Evolutionary conservation across 2,113 vertebrate species (phyloP).

Genomic region (Papio anubis): DNA sequence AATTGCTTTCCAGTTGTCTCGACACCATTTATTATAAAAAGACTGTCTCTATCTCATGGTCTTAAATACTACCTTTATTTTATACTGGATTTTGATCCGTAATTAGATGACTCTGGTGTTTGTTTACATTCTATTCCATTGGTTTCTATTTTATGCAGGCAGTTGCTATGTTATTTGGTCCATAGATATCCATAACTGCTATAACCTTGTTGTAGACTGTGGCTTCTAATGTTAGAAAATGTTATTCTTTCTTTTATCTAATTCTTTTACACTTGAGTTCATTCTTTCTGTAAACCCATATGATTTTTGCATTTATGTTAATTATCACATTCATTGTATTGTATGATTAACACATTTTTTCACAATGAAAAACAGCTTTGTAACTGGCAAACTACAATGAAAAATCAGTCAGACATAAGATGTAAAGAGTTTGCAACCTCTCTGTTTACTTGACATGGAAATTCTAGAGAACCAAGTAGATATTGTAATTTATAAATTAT

Average conservation of each 20-base stretch:
- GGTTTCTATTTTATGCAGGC: not conserved
- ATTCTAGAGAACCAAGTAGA: slow-evolving; percentile 45
- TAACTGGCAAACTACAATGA: slow-evolving; percentile 35
- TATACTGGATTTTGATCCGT: not conserved
- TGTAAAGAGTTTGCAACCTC: slow-evolving; percentile 24
- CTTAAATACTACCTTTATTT: not conserved
- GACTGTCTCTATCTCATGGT: not conserved
- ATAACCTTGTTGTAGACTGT: not conserved
- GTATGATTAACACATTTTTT: slow-evolving; percentile 68
- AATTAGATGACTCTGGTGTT: not conserved
- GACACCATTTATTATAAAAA: not conserved
- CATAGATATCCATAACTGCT: not conserved
- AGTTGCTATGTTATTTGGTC: not conserved
- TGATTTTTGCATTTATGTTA: not conserved
- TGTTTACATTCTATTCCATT: not conserved
- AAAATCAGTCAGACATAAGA: slow-evolving; percentile 48
- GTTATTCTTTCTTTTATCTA: not conserved
- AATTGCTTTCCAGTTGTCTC: not conserved
- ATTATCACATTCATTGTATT: not conserved
- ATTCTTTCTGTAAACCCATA: not conserved
- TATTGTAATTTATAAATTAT: slow-evolving; percentile 72
- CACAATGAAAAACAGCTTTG: slow-evolving; percentile 47
- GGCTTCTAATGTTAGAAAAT: not conserved
- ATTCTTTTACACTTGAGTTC: not conserved
- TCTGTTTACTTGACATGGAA: slow-evolving; percentile 59